Evolutionary conservation across 2,797 vertebrate species (phyloP).

Genomic region (Brotula barbata): DNA sequence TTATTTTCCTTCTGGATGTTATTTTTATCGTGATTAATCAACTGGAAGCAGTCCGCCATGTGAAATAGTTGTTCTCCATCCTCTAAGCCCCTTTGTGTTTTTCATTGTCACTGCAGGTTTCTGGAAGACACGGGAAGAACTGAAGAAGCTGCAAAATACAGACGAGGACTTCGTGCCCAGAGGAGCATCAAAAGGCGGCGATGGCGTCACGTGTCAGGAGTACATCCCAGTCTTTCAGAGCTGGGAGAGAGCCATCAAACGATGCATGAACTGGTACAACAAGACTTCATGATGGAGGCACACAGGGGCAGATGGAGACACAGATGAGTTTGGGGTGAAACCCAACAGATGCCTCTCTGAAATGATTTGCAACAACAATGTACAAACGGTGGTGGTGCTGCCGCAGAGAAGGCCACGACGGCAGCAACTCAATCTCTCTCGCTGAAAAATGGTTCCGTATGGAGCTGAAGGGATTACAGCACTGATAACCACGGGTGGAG

Average conservation of each 20-base stretch:
- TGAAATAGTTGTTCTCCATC: conserved; percentile 8
- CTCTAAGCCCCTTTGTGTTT: background rate
- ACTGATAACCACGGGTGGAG: background rate
- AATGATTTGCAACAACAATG: background rate
- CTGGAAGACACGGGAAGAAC: conserved; percentile 87
- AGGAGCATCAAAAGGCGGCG: conserved; percentile 48
- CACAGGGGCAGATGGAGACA: background rate
- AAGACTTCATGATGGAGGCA: conserved; percentile 54
- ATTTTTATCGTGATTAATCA: too few species aligned
- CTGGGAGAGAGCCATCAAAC: conserved; percentile 87
- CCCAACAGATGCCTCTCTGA: background rate
- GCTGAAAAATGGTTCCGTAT: too few species aligned
- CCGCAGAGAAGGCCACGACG: too few species aligned
- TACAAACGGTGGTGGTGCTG: too few species aligned
- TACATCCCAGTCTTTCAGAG: conserved; percentile 81
- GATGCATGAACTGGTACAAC: conserved; percentile 89
- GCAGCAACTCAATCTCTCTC: too few species aligned
- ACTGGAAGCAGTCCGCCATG: conserved; percentile 45
- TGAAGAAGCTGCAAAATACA: conserved; percentile 84
- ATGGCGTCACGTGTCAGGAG: conserved; percentile 29
- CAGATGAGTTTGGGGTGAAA: background rate
- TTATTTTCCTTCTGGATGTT: conserved; percentile 47
- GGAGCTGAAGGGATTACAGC: background rate
- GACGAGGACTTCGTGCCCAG: conserved; percentile 84
- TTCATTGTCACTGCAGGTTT: conserved; percentile 77